Base-by-base conservation (phyloP, 2,113 vertebrate genomes). In the Grammomys dolichurus region DNA sequence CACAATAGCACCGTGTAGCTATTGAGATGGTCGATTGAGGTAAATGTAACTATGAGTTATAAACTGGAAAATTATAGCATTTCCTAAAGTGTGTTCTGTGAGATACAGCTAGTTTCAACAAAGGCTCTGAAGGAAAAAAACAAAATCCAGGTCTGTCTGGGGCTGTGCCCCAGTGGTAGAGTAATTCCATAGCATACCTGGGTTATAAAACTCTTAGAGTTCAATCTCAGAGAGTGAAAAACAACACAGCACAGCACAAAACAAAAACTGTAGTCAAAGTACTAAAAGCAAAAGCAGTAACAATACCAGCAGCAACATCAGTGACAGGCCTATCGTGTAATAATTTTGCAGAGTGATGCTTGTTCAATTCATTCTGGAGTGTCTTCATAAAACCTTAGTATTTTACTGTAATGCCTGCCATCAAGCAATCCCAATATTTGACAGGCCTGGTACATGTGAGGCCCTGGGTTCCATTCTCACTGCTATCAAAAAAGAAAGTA, bases 71-170 rank as follows among this genome's bases (percentile, higher is more conserved):
- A 73, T 67, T 92, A 56, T 67, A 84, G 13, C 14, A 13, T 89
- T 96, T 90, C 63, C 10, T 26, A 17, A 87, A 93, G 8, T 89
- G 80, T 87, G 24, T 95, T 87, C 9, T 43, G 3, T 82, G 85
- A 75, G 40, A 73, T 46, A 73, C 11, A 72, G 46, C 36, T 51
- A 48, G 19, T 90, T 46, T 94, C 33, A n/a, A 26, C 16, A 89
- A 72, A 48, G 40, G 14, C n/a, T 85, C 46, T 16, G 1, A 22
- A 70, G 65, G 46, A 69, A 69, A 54, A 17, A 56, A 17, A 51
- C 19, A 72, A 40, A 72, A 40, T 40, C n/a, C 31, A 73, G 86
- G 48, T 4, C 33, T 28, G 13, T n/a, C 58, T 85, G 81, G 58
- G 33, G 13, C 54, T 73, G 22, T 56, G 56, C 22, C 67, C 67